Evolutionary conservation across 37 sponge, comb jelly and placozoan species (phyloP), one percentile per base, ranked within the genome.

Genomic region (Lycopodina hypogea): DNA sequence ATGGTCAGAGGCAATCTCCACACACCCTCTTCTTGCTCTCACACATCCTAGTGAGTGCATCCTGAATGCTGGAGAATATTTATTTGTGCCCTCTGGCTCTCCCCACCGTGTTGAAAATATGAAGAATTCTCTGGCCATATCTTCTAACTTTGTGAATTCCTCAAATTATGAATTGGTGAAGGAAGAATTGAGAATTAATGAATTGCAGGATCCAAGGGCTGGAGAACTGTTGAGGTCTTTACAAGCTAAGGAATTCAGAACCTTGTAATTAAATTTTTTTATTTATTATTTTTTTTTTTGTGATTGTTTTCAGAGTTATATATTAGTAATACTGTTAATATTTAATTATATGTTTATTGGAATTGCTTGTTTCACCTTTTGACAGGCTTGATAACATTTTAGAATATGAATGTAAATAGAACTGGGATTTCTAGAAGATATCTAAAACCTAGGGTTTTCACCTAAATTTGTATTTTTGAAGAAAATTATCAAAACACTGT

Each of bases 21-120:
- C 55, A 17, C 72, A 84, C 61, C 93, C 93, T 29, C 77, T 80
- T 32, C 84, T 93, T 3, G 34, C 87, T 33, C 72, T 81, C 50
- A 80, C 87, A 26, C 78, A 77, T 37, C 90, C 87, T 18, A 24
- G 59, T 26, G 80, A 93, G 74, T 85, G 87, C 60, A 64, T 72
- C 42, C 71, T 93, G n/a, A 28, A 81, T 55, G 75, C 93, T 56
- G 93, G 93, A 23, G 93, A 93, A 56, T 38, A 89, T 35, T 73
- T 93, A 35, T 89, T 89, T 72, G 93, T 93, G 3, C 93, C 93
- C 69, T 63, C 91, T 7, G 90, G 90, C 21, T 93, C 79, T 29
- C 87, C 93, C 1, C 93, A 93, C 50, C 83, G 78, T 38, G 93
- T 93, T 6, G 87, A 93, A 17, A 93, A 89, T 71, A 30, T 93